Conservation (phyloP, 2,797 vertebrate genomes). For the Platyrinchus mystaceus region DNA sequence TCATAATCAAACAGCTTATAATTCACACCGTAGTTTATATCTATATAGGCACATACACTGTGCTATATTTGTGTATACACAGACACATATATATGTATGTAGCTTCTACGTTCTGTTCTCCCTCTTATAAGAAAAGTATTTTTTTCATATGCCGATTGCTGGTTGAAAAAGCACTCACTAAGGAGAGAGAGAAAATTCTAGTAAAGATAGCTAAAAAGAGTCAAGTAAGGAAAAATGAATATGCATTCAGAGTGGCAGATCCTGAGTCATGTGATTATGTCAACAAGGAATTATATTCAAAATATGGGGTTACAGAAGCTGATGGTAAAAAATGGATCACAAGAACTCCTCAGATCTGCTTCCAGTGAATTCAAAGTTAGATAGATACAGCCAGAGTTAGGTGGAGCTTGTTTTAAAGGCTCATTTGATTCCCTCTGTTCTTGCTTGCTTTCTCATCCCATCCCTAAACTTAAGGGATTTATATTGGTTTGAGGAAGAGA, state of each 20-base stretch:
- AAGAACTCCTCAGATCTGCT: background rate
- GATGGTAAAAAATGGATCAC: background rate
- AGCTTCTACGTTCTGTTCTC: background rate
- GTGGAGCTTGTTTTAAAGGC: background rate
- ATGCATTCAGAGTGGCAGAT: background rate
- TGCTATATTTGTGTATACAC: background rate
- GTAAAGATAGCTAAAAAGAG: background rate
- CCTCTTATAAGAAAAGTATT: background rate
- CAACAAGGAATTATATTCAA: background rate
- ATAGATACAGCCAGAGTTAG: background rate
- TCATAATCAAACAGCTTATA: background rate
- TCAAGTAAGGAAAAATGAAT: background rate
- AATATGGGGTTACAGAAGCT: background rate
- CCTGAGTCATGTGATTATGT: background rate
- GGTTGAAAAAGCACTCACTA: background rate
- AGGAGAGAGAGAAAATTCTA: background rate
- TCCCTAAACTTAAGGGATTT: background rate
- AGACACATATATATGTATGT: background rate
- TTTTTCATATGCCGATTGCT: background rate
- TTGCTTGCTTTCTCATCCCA: background rate
- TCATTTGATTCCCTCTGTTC: background rate
- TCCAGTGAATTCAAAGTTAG: background rate
- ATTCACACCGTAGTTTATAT: background rate
- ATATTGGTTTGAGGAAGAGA: background rate
- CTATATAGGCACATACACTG: accelerated